These are phyloP conservation scores for Probaryconus sp. DNA, from an alignment of 1,140 invertebrate genomes.

Conservation along the genomic window DNA sequence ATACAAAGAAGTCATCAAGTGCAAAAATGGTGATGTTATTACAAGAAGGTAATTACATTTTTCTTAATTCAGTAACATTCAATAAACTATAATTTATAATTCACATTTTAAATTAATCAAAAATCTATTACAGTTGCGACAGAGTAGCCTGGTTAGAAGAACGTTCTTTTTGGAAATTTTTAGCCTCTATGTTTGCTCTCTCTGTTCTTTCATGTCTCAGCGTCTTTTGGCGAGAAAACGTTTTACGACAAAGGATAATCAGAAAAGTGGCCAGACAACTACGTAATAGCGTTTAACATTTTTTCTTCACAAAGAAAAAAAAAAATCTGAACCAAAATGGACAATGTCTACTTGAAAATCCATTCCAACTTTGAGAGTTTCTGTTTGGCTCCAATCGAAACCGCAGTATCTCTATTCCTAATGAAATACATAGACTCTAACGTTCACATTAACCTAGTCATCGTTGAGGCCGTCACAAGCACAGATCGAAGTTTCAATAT, in stretches of 20 bases:
- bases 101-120: no score
- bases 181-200: conserved; percentile 84
- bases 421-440: conserved; percentile 73
- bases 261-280: conserved; percentile 81
- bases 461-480: not conserved
- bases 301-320: conserved; percentile 7
- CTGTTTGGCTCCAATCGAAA: conserved; percentile 75
- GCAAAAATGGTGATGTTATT: conserved; percentile 83
- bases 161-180: conserved; percentile 90
- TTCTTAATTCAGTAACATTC: no score
- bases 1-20: conserved; percentile 84
- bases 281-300: conserved; percentile 72
- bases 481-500: conserved; percentile 62
- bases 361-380: conserved; percentile 59
- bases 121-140: conserved; percentile 80
- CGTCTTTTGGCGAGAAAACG: conserved; percentile 80
- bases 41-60: conserved; percentile 83
- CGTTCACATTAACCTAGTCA: conserved; percentile 65
- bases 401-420: conserved; percentile 70
- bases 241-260: conserved; percentile 80
- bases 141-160: conserved; percentile 85
- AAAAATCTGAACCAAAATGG: conserved; percentile 35
- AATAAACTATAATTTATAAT: no score
- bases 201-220: conserved; percentile 81
- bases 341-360: conserved; percentile 71